Evolutionary conservation across 2,888 invertebrate species (phyloP).

Genomic region (Parasteatoda lunata): DNA sequence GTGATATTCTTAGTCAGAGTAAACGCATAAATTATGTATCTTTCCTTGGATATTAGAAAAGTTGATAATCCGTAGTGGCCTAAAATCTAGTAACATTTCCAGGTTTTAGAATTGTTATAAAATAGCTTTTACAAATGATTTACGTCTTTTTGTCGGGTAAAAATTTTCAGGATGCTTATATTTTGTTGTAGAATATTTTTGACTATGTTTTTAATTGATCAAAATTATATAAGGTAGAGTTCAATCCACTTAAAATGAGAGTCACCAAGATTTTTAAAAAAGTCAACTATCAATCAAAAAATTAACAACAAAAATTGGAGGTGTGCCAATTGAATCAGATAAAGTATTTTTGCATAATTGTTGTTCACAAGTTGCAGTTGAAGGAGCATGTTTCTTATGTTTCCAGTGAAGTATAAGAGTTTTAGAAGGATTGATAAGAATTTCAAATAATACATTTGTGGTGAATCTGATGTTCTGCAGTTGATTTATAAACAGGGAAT

Average conservation of each 20-base stretch:
- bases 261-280: not conserved
- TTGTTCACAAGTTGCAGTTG: too few relatives aligned
- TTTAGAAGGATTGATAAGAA: not conserved
- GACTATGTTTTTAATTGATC: not conserved
- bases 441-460: not conserved
- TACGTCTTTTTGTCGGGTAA: not conserved
- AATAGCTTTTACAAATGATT: not conserved
- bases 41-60: not conserved
- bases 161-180: not conserved
- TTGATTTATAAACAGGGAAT: not conserved
- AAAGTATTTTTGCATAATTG: too few relatives aligned
- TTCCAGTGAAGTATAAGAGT: too few relatives aligned
- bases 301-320: not conserved
- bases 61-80: not conserved
- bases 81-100: not conserved
- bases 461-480: not conserved
- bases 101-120: not conserved
- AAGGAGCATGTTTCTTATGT: too few relatives aligned
- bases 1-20: not conserved
- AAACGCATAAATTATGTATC: not conserved
- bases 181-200: not conserved
- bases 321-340: too few relatives aligned
- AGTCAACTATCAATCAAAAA: not conserved
- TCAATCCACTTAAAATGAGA: not conserved
- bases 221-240: not conserved